Conservation (phyloP, 2,113 vertebrate species). For the rabbit (Oryctolagus cuniculus) region mOryCun1.1 NC_091453.1:124084501-124085000, state of each 20-base stretch:
- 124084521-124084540: constrained; percentile 23
- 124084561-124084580: background rate
- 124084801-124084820: too few species aligned
- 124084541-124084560: constrained; percentile 52
- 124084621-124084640: constrained; percentile 46
- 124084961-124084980: too few species aligned
- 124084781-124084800: background rate
- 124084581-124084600: background rate
- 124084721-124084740: constrained; percentile 52
- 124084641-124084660: constrained; percentile 39
- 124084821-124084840: too few species aligned
- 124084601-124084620: constrained; percentile 5
- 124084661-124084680: constrained; percentile 48
- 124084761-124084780: constrained; percentile 8
- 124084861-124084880: too few species aligned
- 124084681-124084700: constrained; percentile 65
- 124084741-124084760: background rate
- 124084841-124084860: too few species aligned
- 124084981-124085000: too few species aligned
- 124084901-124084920: too few species aligned
- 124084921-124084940: too few species aligned
- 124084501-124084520: constrained; percentile 14
- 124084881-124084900: too few species aligned
- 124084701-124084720: constrained; percentile 22
- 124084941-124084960: too few species aligned